Base-by-base conservation (phyloP, 35 echinoderm and acorn worm genomes). In the Strongylocentrotus purpuratus region DNA sequence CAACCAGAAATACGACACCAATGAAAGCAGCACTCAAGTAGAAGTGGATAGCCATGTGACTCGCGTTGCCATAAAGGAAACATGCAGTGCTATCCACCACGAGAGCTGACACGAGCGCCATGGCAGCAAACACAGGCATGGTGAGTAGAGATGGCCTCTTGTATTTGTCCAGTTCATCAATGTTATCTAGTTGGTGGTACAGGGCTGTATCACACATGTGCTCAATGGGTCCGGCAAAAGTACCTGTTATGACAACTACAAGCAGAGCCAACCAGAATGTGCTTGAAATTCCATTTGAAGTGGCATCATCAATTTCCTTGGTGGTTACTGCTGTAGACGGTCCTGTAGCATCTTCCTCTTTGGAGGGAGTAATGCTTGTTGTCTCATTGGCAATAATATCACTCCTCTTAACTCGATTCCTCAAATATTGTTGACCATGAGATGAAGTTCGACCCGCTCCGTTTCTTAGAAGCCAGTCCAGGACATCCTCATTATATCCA, bases 111-210 rank as follows among this genome's bases (percentile, higher is more conserved):
- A 88, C 90, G 18, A 98, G 46, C 28, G 86, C 97, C 48, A 93
- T 88, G 22, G 95, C 25, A 65, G 61, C 95, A 94, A 94, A 96
- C 18, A 85, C 78, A 86, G 94, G 46, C 22, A 95, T 86, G 45
- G 96, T 94, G 3, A 90, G 91, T 9, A 96, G 18, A 17, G 88
- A 71, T 45, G 95, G 94, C 8, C 94, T 70, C 32, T 88, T 93
- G 91, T 96, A 98, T 86, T 98, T 96, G 45, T 98, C 97, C 9
- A 96, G 14, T 94, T 98, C 94, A 87, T 98, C 97, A 28, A 96
- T 93, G 32, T 94, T 58, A 78, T 96, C 96, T 48, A 98, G 65
- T 48, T 92, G 93, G 59, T 96, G 94, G 90, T 95, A 95, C 47
- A 98, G 52, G 31, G 96, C 31, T 55, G 94, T 94, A 86, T 98